These are phyloP conservation scores for Toxotes chatareus DNA, from an alignment of 2,113 vertebrate species.

Conservation along the genomic window DNA sequence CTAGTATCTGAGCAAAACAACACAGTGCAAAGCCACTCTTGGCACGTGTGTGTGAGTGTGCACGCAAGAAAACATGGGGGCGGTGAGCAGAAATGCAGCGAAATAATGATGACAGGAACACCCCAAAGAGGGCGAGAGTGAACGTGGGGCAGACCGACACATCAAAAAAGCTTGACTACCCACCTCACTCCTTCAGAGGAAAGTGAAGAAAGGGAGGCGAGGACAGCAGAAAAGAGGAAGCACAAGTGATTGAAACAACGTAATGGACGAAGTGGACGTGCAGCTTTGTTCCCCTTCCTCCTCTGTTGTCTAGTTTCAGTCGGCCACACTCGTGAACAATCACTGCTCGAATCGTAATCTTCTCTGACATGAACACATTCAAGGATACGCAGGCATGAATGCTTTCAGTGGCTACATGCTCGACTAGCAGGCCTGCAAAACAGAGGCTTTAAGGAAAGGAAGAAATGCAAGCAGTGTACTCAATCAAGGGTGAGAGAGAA, in stretches of 20 bases:
- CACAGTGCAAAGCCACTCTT: constrained; percentile 29
- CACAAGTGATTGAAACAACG: constrained; percentile 17
- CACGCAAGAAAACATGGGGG: constrained; percentile 30
- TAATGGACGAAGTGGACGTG: constrained; percentile 31
- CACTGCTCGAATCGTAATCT: constrained; percentile 50
- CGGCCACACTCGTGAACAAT: constrained; percentile 34
- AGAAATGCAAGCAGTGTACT: constrained; percentile 64
- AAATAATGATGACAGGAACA: constrained; percentile 41
- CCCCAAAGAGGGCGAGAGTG: constrained; percentile 1
- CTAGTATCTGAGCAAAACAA: constrained; percentile 54
- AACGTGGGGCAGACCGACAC: constrained; percentile 3
- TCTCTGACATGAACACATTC: constrained; percentile 54
- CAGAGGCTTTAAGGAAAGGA: constrained; percentile 49
- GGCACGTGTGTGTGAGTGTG: constrained; percentile 31
- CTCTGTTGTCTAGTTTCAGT: constrained; percentile 9
- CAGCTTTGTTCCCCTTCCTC: constrained; percentile 52
- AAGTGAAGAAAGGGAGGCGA: constrained; percentile 17
- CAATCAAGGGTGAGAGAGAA: constrained; percentile 60
- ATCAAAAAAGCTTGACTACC: background rate
- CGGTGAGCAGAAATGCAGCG: background rate
- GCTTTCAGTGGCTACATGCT: constrained; percentile 34
- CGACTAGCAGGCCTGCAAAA: constrained; percentile 57
- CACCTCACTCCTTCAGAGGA: constrained; percentile 8
- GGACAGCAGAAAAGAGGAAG: constrained; percentile 49
- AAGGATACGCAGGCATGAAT: constrained; percentile 47